Conservation (phyloP, 2,113 vertebrate species). For the Pseudorasbora parva region DNA sequence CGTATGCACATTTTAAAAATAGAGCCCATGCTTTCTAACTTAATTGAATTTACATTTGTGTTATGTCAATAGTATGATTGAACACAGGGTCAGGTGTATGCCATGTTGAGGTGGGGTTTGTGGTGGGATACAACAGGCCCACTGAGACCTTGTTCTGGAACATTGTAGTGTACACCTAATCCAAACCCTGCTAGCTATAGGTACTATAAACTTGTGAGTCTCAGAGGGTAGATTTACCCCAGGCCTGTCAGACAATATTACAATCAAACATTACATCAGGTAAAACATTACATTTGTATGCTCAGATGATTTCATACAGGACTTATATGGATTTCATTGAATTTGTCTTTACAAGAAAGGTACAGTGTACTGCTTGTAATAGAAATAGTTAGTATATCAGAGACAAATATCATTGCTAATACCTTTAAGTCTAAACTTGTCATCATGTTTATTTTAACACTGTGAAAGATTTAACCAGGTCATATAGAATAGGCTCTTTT, state of each 20-base stretch:
- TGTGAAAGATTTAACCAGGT: background rate
- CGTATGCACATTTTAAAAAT: too few relatives aligned
- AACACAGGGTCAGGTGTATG: slow-evolving; percentile 39
- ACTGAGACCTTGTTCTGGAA: slow-evolving; percentile 39
- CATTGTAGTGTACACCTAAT: slow-evolving; percentile 21
- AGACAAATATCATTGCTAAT: background rate
- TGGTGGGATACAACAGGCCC: slow-evolving; percentile 31
- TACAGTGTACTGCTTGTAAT: slow-evolving; percentile 3
- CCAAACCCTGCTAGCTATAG: slow-evolving; percentile 32
- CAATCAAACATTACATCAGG: slow-evolving; percentile 46
- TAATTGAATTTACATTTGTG: slow-evolving; percentile 5
- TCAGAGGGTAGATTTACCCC: slow-evolving; percentile 41
- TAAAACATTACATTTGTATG: slow-evolving; percentile 44
- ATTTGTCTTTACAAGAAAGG: slow-evolving; percentile 25
- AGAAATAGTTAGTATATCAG: slow-evolving; percentile 14
- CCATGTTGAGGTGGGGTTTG: slow-evolving; percentile 24
- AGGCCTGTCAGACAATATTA: slow-evolving; percentile 50
- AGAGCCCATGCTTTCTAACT: background rate
- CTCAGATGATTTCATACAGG: slow-evolving; percentile 38
- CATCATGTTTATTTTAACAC: background rate
- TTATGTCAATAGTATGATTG: slow-evolving; percentile 35
- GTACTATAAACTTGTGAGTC: slow-evolving; percentile 43
- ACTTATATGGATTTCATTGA: slow-evolving; percentile 22
- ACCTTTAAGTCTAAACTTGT: background rate
- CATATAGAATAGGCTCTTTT: background rate